Evolutionary conservation across 2,113 vertebrate genomes (phyloP), one percentile per base, ranked within the genome.

Genomic region (Ranitomeya variabilis): DNA sequence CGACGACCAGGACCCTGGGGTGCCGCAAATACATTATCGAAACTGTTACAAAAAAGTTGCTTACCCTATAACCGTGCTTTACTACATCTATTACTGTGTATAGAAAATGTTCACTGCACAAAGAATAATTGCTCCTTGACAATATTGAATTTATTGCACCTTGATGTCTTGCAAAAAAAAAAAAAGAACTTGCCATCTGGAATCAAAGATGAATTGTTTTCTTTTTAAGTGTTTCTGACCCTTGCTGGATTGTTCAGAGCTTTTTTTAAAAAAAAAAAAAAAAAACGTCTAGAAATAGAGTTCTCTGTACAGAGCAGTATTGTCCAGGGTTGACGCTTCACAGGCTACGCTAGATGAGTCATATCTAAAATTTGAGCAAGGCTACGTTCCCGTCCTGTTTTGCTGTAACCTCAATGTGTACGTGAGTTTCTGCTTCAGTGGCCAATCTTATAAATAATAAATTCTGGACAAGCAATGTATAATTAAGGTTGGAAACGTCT

Each of bases 371-470:
- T 3, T 37, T 69, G 64, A 80, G 66, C 64, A 18, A 16, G 19
- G 52, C 86, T 13, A 12, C 7, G 45, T 73, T 57, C 55, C 86
- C 26, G 26, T 14, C 80, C 21, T 31, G 31, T 60, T 26, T 45
- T 52, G 73, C 80, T 45, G 64, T 73, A 87, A 64, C 62, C 86
- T 82, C 66, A 73, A 18, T 87, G 16, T 23, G 86, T 82, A 57
- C 73, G 31, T 10, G 60, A 45, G 45, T 84, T 84, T 78, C 81
- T 84, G 81, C 87, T 67, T 37, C 71, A 83, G 71, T 12, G 73
- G 83, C 26, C 60, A 89, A 37, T n/a, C 81, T 88, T 83, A 89
- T 89, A 45, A 89, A 89, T 89, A 84, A 89, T 89, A 59, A 89
- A 89, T 62, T 66, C 59, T 57, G 62, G 71, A 74, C 71, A 84